These are phyloP conservation scores for Oryzias javanicus DNA, from an alignment of 2,113 vertebrate species.

Conservation along the genomic window DNA sequence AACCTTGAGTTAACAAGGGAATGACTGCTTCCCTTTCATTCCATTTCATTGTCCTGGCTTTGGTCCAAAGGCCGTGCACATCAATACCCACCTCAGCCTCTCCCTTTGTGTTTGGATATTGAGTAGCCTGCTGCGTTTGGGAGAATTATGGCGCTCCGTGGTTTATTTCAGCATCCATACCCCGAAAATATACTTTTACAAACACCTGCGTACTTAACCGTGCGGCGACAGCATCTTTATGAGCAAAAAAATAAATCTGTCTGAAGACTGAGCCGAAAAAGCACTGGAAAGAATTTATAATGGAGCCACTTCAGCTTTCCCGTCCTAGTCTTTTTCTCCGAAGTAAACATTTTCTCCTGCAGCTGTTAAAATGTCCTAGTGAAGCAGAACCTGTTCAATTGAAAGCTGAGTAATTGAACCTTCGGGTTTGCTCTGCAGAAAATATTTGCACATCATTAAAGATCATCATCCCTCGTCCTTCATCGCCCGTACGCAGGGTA, in stretches of 20 bases:
- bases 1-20: conserved; percentile 66
- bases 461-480: neutral
- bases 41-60: conserved; percentile 54
- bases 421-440: conserved; percentile 5
- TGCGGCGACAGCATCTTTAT: conserved; percentile 30
- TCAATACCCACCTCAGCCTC: conserved; percentile 53
- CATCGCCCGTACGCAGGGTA: conserved; percentile 17
- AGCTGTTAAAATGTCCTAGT: conserved; percentile 23
- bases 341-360: conserved; percentile 35
- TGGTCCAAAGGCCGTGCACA: conserved; percentile 62
- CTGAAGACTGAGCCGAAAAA: conserved; percentile 54
- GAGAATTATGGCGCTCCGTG: conserved; percentile 64
- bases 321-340: conserved; percentile 19
- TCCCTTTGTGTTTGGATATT: conserved; percentile 57
- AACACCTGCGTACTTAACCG: conserved; percentile 49
- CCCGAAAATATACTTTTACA: conserved; percentile 65
- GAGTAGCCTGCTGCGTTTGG: conserved; percentile 45
- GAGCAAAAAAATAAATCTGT: conserved; percentile 35
- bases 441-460: conserved; percentile 7
- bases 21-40: conserved; percentile 61
- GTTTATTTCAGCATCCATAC: conserved; percentile 61
- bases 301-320: conserved; percentile 26
- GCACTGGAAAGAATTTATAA: conserved; percentile 40
- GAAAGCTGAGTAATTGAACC: conserved; percentile 15
- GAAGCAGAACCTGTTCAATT: conserved; percentile 17